Evolutionary conservation across 2,888 invertebrate genomes (phyloP).

Genomic region (Eristalis tenax): DNA sequence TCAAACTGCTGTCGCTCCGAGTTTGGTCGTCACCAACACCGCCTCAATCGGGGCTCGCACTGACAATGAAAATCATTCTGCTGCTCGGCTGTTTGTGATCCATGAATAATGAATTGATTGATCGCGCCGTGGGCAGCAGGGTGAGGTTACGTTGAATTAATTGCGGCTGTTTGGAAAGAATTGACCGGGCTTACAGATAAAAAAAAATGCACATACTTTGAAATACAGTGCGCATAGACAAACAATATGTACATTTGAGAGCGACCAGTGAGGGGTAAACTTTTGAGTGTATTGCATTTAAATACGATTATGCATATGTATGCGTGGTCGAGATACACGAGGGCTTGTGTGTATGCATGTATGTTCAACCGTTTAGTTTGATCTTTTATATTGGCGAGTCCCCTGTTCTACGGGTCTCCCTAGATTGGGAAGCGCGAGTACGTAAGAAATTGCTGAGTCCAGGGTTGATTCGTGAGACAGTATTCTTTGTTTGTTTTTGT

Average conservation of each 20-base stretch:
- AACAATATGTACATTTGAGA: neutral
- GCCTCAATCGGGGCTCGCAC: slow-evolving; percentile 7
- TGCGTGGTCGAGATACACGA: neutral
- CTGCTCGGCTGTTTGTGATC: slow-evolving; percentile 42
- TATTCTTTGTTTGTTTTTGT: too few species aligned
- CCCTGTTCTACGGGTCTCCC: too few species aligned
- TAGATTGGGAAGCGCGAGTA: too few species aligned
- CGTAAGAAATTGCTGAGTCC: too few species aligned
- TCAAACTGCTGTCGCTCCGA: slow-evolving; percentile 26
- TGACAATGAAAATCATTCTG: neutral
- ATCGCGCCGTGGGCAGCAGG: slow-evolving; percentile 20
- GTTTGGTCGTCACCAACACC: slow-evolving; percentile 28
- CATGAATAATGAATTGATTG: slow-evolving; percentile 46
- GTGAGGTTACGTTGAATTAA: slow-evolving; percentile 56
- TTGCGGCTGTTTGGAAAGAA: slow-evolving; percentile 38
- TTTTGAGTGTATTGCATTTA: neutral
- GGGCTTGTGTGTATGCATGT: neutral
- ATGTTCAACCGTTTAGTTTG: too few species aligned
- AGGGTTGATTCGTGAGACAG: too few species aligned
- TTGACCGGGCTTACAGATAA: slow-evolving; percentile 62
- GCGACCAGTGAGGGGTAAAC: too few species aligned
- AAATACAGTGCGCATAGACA: neutral
- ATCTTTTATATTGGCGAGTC: too few species aligned
- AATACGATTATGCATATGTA: neutral
- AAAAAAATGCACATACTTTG: slow-evolving; percentile 12